phyloP scores from a whole-genome alignment of 2,888 invertebrate genomes.

The Eristalis tenax region DNA sequence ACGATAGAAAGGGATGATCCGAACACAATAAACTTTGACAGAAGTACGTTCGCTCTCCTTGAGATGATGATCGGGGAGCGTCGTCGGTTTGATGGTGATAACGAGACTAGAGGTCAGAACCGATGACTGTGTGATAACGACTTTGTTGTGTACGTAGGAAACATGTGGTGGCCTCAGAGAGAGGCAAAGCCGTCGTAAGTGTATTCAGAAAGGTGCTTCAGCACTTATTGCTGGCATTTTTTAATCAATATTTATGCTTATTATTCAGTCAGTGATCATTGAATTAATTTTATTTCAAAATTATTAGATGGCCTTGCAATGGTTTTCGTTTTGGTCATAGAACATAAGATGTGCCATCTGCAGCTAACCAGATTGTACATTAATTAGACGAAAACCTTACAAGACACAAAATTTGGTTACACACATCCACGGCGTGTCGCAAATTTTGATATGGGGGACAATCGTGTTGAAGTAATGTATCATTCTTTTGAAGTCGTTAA shows the following conservation, averaged over 20 bases:
- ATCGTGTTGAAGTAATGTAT: too few relatives aligned
- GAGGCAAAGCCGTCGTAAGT: not conserved
- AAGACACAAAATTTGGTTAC: too few relatives aligned
- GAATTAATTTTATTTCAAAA: too few relatives aligned
- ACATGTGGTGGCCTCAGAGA: not conserved
- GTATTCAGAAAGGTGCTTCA: not conserved
- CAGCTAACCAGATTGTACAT: too few relatives aligned
- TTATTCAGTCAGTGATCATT: not conserved
- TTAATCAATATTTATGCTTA: not conserved
- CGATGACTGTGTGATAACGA: not conserved
- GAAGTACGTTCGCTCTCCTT: not conserved
- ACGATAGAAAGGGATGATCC: not conserved
- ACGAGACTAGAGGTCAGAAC: not conserved
- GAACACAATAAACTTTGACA: not conserved
- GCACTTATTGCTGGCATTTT: not conserved
- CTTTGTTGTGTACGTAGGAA: not conserved
- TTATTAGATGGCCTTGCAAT: too few relatives aligned
- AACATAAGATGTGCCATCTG: too few relatives aligned
- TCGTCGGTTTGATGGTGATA: not conserved
- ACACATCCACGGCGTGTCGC: too few relatives aligned
- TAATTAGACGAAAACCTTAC: too few relatives aligned
- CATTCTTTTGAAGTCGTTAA: too few relatives aligned
- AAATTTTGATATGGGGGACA: too few relatives aligned
- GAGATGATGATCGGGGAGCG: not conserved
- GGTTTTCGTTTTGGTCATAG: too few relatives aligned